phyloP scores from a whole-genome alignment of 1,140 invertebrate species.

The Drosophila sulfurigaster region DNA sequence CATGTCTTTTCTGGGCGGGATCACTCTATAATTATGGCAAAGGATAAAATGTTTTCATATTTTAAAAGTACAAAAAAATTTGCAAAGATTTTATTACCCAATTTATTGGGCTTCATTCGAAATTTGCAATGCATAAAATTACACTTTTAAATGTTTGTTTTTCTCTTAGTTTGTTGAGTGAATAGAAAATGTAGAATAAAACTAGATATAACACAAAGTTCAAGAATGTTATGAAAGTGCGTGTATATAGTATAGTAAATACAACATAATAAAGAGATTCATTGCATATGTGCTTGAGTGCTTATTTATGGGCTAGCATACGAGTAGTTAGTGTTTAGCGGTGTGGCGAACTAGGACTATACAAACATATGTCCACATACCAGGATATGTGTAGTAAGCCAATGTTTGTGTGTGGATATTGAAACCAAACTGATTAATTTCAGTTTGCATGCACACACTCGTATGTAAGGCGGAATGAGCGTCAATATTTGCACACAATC shows the following conservation, averaged over 20 bases:
- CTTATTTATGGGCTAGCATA: slow-evolving; percentile 2
- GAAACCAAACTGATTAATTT: slow-evolving; percentile 74
- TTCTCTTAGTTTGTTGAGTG: too few relatives aligned
- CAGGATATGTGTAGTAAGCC: slow-evolving; percentile 7
- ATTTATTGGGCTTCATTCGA: too few relatives aligned
- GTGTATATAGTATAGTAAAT: background rate
- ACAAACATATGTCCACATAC: slow-evolving; percentile 31
- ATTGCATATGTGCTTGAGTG: slow-evolving; percentile 19
- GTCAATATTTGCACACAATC: slow-evolving; percentile 82
- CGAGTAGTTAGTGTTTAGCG: slow-evolving; percentile 12
- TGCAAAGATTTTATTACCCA: too few relatives aligned
- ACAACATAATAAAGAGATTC: background rate
- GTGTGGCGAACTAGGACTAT: slow-evolving; percentile 24
- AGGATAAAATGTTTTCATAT: too few relatives aligned
- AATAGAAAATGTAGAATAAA: background rate
- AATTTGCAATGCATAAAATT: too few relatives aligned
- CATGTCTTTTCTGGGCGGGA: background rate
- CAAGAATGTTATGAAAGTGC: background rate
- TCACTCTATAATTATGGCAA: slow-evolving; percentile 7
- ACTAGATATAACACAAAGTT: background rate
- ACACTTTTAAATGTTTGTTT: background rate
- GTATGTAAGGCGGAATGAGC: slow-evolving; percentile 13
- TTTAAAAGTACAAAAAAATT: too few relatives aligned
- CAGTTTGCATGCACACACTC: slow-evolving; percentile 39
- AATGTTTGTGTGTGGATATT: slow-evolving; percentile 63